Percentiles rank a stretch among this genome's conserved stretches.
These are phyloP conservation scores for Florisuga fusca DNA, from an alignment of 2,797 vertebrate species.

Conservation along the genomic window DNA sequence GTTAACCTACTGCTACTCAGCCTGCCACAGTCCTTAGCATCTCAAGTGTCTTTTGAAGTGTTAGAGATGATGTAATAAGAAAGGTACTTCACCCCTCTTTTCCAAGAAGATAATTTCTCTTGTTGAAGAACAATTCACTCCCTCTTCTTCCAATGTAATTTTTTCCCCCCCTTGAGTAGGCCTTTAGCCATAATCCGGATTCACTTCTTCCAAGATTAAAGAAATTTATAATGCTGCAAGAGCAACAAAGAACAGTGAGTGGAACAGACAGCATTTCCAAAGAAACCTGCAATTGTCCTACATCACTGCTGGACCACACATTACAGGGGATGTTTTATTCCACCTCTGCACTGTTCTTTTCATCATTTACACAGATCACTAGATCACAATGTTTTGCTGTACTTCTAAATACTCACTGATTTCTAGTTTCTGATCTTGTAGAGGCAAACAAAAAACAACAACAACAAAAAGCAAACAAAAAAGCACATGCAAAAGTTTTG, in stretches of 20 bases:
- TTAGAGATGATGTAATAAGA: background rate
- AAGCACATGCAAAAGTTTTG: too few species aligned
- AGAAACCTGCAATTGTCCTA: background rate
- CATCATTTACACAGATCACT: background rate
- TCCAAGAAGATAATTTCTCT: background rate
- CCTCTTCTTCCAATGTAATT: background rate
- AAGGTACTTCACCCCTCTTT: background rate
- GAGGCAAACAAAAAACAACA: too few species aligned
- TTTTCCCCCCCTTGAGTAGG: too few species aligned
- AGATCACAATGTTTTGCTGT: background rate
- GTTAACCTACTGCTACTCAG: background rate
- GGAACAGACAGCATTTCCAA: background rate
- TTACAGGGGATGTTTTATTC: background rate
- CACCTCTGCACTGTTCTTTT: background rate
- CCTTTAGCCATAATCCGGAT: background rate
- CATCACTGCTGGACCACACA: background rate
- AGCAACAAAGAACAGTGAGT: background rate
- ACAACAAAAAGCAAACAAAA: background rate
- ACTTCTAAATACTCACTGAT: background rate
- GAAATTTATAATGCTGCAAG: background rate
- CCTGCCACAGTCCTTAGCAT: background rate
- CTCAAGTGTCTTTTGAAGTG: background rate
- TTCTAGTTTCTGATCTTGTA: background rate
- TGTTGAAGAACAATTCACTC: background rate
- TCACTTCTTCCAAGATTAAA: background rate